These are phyloP conservation scores for Odocoileus hemionus DNA, from an alignment of 2,113 vertebrate species.

Conservation along the genomic window DNA sequence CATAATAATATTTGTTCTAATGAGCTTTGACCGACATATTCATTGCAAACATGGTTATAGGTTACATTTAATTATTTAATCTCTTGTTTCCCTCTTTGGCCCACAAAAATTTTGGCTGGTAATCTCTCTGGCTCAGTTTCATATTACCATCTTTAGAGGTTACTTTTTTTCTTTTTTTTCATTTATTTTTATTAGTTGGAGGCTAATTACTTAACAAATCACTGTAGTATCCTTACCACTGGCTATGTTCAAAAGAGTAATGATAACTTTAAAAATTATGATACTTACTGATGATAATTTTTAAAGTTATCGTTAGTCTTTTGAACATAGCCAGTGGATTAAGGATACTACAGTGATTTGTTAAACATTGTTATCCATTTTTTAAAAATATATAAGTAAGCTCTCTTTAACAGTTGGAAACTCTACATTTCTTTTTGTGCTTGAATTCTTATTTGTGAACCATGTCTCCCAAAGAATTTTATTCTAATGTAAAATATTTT, in stretches of 20 bases:
- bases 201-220: too few species aligned
- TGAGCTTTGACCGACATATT: neutral
- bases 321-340: neutral
- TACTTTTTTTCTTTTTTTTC: neutral
- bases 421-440: neutral
- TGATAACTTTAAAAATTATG: too few species aligned
- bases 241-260: too few species aligned
- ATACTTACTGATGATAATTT: neutral
- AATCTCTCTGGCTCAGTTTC: neutral
- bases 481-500: neutral
- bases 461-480: neutral
- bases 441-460: neutral
- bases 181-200: too few species aligned
- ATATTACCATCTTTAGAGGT: neutral
- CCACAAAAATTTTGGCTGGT: neutral
- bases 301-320: neutral
- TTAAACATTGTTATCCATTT: neutral
- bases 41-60: neutral
- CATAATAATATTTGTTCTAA: neutral
- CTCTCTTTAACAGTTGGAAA: neutral
- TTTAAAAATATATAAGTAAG: neutral
- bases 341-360: neutral
- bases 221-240: too few species aligned
- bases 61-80: neutral
- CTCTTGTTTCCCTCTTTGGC: neutral